phyloP scores from a whole-genome alignment of 1,140 invertebrate species.

The Meteorus sp. region DNA sequence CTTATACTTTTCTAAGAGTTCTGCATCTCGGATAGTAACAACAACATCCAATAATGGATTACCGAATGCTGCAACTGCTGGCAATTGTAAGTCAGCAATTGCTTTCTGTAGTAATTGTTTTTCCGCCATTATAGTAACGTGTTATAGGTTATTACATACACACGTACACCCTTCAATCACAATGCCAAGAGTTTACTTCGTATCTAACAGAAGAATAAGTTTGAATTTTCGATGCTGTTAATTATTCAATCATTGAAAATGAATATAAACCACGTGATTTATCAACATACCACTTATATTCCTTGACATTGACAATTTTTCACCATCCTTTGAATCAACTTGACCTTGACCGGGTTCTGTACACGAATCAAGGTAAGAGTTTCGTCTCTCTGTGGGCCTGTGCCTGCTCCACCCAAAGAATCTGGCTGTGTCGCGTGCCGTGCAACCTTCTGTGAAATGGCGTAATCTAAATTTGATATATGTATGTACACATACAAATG shows the following conservation, averaged over 20 bases:
- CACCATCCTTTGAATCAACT: background rate
- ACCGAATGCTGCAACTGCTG: conserved; percentile 60
- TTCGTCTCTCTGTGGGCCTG: background rate
- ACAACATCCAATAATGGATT: conserved; percentile 70
- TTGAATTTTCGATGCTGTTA: too few relatives aligned
- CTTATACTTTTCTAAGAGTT: conserved; percentile 63
- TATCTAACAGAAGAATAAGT: too few relatives aligned
- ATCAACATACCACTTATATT: too few relatives aligned
- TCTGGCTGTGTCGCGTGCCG: background rate
- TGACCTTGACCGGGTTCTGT: conserved; percentile 8
- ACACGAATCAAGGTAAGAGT: too few relatives aligned
- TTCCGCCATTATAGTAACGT: conserved; percentile 42
- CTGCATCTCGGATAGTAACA: conserved; percentile 54
- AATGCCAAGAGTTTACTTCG: too few relatives aligned
- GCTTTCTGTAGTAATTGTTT: conserved; percentile 32
- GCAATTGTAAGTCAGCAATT: conserved; percentile 30
- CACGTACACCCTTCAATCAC: too few relatives aligned
- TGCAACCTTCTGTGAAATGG: too few relatives aligned
- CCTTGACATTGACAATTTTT: background rate
- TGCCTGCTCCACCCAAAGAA: background rate
- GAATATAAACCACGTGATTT: too few relatives aligned
- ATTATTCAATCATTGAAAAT: too few relatives aligned
- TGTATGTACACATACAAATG: too few relatives aligned
- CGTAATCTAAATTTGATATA: too few relatives aligned
- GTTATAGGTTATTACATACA: too few relatives aligned